Percentiles rank a stretch among this genome's conserved stretches.
Conservation (phyloP, 2,113 vertebrate species). For the Spermophilus dauricus region DNA sequence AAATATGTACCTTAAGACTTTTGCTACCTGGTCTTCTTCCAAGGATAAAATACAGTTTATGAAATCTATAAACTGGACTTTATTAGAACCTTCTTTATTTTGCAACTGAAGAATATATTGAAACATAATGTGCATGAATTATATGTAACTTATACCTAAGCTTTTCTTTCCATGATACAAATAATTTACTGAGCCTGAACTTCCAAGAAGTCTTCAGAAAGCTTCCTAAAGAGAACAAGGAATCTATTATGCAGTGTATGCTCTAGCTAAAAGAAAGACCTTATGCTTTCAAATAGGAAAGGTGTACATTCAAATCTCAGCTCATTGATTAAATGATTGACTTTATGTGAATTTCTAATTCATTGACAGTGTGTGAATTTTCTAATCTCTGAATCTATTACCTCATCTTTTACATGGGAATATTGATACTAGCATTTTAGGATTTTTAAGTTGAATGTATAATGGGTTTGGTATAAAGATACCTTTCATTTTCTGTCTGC, state of each 20-base stretch:
- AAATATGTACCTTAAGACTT: background rate
- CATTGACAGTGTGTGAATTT: background rate
- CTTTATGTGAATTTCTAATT: background rate
- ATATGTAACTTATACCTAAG: background rate
- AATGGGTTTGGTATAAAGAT: background rate
- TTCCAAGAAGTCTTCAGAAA: background rate
- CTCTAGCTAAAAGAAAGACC: background rate
- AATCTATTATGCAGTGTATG: background rate
- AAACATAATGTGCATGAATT: background rate
- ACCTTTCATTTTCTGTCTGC: constrained; percentile 19
- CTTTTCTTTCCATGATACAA: background rate
- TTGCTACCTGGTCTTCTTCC: background rate
- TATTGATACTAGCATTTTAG: constrained; percentile 1
- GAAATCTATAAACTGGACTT: background rate
- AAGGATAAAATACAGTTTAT: background rate
- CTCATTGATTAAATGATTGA: background rate
- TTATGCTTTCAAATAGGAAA: constrained; percentile 17
- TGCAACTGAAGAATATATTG: background rate
- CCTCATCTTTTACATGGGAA: background rate
- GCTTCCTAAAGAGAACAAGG: background rate
- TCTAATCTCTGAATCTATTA: background rate
- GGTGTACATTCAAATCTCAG: background rate
- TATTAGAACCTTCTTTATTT: background rate
- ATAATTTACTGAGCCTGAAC: background rate
- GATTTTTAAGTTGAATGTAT: constrained; percentile 14